These are phyloP conservation scores for Pissodes strobi DNA, from an alignment of 1,140 invertebrate species.

Conservation along the genomic window DNA sequence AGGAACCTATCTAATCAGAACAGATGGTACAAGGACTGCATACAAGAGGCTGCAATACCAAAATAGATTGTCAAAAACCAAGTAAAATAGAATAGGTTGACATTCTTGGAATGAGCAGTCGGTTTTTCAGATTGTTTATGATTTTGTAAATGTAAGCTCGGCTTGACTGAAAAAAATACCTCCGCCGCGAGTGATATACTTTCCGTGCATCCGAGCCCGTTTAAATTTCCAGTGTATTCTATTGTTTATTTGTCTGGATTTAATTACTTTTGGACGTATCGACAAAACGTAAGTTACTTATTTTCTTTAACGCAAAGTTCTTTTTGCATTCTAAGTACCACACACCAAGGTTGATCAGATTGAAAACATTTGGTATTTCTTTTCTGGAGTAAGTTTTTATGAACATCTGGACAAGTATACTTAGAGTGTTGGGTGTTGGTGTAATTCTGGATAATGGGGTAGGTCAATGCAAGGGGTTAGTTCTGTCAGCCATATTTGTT, in stretches of 20 bases:
- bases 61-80: slow-evolving; percentile 21
- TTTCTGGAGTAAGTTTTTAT: no score
- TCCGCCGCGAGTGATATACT: slow-evolving; percentile 5
- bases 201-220: not conserved
- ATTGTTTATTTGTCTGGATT: slow-evolving; percentile 10
- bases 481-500: slow-evolving; percentile 36
- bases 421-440: no score
- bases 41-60: not conserved
- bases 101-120: not conserved
- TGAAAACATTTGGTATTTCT: no score
- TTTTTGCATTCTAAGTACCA: slow-evolving; percentile 7
- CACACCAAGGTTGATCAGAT: slow-evolving; percentile 2
- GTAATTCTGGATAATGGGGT: slow-evolving; percentile 28
- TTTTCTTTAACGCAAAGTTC: slow-evolving; percentile 12
- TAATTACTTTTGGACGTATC: not conserved
- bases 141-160: slow-evolving; percentile 2
- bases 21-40: not conserved
- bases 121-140: slow-evolving; percentile 26
- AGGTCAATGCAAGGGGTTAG: slow-evolving; percentile 32
- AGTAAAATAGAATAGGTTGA: slow-evolving; percentile 16
- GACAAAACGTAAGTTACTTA: slow-evolving; percentile 1
- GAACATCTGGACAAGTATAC: no score
- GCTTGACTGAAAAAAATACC: not conserved
- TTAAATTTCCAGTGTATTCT: not conserved
- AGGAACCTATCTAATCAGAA: no score